Evolutionary conservation across 2,113 vertebrate species (phyloP).

Genomic region (Xenotilapia longispinis): DNA sequence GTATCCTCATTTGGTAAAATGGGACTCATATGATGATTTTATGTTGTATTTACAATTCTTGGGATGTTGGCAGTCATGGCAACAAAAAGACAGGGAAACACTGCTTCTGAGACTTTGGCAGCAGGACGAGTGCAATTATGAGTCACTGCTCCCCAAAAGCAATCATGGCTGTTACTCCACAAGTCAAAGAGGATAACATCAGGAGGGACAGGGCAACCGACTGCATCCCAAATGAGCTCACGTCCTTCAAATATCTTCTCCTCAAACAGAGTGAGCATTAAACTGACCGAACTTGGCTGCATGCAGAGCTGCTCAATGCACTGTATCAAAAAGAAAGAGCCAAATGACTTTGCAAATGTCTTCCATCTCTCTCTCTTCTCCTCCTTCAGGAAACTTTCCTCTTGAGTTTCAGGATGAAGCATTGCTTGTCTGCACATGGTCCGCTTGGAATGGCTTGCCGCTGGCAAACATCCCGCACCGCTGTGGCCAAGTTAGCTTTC

Average conservation of each 20-base stretch:
- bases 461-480: constrained; percentile 32
- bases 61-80: neutral
- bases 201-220: constrained; percentile 32
- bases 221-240: constrained; percentile 55
- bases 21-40: neutral
- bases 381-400: constrained; percentile 26
- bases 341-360: constrained; percentile 48
- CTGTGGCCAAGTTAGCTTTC: constrained; percentile 48
- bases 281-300: constrained; percentile 22
- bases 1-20: neutral
- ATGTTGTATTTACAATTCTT: neutral
- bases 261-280: neutral
- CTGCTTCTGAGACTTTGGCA: constrained; percentile 35
- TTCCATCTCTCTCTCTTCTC: neutral
- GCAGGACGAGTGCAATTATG: constrained; percentile 31
- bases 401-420: constrained; percentile 16
- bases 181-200: constrained; percentile 53
- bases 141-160: constrained; percentile 60
- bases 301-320: neutral
- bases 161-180: constrained; percentile 38
- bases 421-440: constrained; percentile 31
- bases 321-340: constrained; percentile 17
- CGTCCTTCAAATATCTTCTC: constrained; percentile 52
- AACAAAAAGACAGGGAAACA: constrained; percentile 8
- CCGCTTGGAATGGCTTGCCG: constrained; percentile 14